Evolutionary conservation across 2,888 invertebrate genomes (phyloP).

Genomic region (Leptopterna dolabrata): DNA sequence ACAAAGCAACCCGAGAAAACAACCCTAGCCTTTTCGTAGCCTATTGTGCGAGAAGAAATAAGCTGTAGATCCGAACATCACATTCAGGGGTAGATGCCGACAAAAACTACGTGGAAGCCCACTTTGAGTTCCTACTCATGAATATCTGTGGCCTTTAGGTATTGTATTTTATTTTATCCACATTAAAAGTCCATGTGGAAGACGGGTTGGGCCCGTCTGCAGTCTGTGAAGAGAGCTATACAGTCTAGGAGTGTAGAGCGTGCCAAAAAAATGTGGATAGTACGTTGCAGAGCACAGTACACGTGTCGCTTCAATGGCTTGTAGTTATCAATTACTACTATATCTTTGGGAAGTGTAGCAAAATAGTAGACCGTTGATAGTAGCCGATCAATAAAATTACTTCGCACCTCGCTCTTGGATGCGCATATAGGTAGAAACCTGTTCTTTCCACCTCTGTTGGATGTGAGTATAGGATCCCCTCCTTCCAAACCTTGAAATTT

Average conservation of each 20-base stretch:
- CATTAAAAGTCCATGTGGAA: neutral
- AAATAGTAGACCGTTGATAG: too few species aligned
- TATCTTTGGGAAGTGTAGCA: too few species aligned
- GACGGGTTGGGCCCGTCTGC: neutral
- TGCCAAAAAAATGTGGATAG: too few species aligned
- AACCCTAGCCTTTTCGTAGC: neutral
- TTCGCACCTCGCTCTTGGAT: too few species aligned
- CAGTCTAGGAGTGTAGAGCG: neutral
- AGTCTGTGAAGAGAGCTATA: neutral
- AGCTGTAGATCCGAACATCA: slow-evolving; percentile 37
- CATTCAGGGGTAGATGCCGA: neutral
- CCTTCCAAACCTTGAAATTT: too few species aligned
- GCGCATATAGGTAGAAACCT: too few species aligned
- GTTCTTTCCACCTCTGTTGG: too few species aligned
- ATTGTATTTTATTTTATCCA: neutral
- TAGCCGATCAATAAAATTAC: too few species aligned
- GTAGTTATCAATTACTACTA: too few species aligned
- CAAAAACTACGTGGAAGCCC: neutral
- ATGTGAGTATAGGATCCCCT: too few species aligned
- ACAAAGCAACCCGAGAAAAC: slow-evolving; percentile 2
- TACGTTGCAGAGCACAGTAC: too few species aligned
- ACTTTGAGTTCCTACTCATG: neutral
- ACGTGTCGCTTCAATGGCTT: too few species aligned
- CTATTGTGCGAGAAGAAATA: slow-evolving; percentile 28
- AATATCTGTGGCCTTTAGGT: neutral